Evolutionary conservation across 2,113 vertebrate species (phyloP).

Genomic region (human): DNA sequence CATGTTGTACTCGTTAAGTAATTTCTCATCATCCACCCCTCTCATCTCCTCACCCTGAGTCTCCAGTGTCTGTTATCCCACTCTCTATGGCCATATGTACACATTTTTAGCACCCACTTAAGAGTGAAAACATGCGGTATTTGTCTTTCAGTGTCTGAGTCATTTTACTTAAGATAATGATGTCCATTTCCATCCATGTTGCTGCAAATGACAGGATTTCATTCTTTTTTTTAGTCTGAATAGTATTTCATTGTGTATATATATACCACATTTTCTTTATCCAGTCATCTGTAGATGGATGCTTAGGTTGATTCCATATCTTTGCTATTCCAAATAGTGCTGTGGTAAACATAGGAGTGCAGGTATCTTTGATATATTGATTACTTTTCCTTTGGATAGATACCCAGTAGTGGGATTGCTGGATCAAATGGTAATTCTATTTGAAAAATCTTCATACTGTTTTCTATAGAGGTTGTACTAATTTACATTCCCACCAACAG

Average conservation of each 20-base stretch:
- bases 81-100: not conserved
- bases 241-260: not conserved
- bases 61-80: too few relatives aligned
- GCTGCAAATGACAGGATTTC: not conserved
- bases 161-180: not conserved
- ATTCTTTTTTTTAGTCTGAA: not conserved
- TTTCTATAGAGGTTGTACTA: not conserved
- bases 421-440: not conserved
- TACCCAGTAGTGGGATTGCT: not conserved
- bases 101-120: not conserved
- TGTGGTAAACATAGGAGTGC: not conserved
- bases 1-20: too few relatives aligned
- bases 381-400: not conserved
- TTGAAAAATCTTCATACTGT: not conserved
- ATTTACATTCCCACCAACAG: not conserved
- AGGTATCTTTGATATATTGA: not conserved
- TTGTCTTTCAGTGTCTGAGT: not conserved
- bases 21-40: too few relatives aligned
- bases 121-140: not conserved
- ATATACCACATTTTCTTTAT: not conserved
- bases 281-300: not conserved
- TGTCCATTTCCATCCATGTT: not conserved
- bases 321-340: not conserved
- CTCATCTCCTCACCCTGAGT: too few relatives aligned
- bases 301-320: not conserved